Percentiles rank a stretch among this genome's conserved stretches.
These are phyloP conservation scores for Drepanosiphum platanoidis DNA, from an alignment of 2,888 invertebrate genomes.

Conservation along the genomic window DNA sequence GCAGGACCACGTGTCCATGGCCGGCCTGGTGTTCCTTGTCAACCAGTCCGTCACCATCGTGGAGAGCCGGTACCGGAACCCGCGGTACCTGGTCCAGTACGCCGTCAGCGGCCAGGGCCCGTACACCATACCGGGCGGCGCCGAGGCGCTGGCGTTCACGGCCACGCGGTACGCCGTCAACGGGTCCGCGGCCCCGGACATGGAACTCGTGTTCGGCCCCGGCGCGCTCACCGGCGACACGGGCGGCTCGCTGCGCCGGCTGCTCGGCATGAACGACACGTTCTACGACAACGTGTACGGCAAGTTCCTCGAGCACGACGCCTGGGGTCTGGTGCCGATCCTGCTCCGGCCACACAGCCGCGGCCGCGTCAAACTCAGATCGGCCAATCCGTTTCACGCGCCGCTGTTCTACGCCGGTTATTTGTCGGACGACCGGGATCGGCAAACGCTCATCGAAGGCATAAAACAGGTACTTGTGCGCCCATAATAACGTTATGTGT, in stretches of 20 bases:
- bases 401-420: conserved; percentile 81
- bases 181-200: conserved; percentile 67
- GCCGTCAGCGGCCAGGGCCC: conserved; percentile 67
- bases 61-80: conserved; percentile 65
- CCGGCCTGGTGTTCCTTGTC: conserved; percentile 67
- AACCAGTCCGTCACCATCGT: conserved; percentile 65
- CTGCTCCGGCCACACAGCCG: conserved; percentile 78
- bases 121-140: conserved; percentile 68
- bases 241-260: conserved; percentile 67
- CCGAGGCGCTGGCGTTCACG: conserved; percentile 68
- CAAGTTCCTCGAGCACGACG: conserved; percentile 68
- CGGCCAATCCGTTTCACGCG: conserved; percentile 71
- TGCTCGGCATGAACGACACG: conserved; percentile 67
- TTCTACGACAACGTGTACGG: conserved; percentile 68
- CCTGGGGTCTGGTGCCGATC: conserved; percentile 74
- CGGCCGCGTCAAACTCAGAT: conserved; percentile 72
- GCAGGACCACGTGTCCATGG: conserved; percentile 68
- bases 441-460: conserved; percentile 67
- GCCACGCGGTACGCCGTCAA: conserved; percentile 68
- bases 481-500: no score
- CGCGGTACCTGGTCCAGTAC: conserved; percentile 67
- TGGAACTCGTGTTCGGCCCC: conserved; percentile 70
- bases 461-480: conserved; percentile 70
- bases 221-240: conserved; percentile 70
- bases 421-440: conserved; percentile 72